Evolutionary conservation across 1,140 invertebrate species (phyloP), one percentile per base, ranked within the genome.

Genomic region (Aphelinus certus): DNA sequence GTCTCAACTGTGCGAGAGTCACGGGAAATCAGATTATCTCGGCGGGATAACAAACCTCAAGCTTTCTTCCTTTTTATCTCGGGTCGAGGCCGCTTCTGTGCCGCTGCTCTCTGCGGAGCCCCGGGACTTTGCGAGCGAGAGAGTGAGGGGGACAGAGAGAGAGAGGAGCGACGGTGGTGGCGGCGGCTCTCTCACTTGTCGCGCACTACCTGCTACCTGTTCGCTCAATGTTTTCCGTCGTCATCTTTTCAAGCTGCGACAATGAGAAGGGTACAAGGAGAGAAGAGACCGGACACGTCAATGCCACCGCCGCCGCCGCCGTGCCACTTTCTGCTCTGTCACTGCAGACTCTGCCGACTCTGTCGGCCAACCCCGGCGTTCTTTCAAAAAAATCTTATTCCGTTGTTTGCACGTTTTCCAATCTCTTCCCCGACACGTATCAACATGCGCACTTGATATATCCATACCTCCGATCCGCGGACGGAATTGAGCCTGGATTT

Each of bases 21-120:
- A 83, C 78, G 79, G 81, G 63, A 85, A 85, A 83, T 84, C 78
- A 81, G 83, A 84, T 85, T 85, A 84, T 82, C 80, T 83, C 80
- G 0, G 71, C 74, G 75, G 82, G 79, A 83, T 85, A 80, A 83
- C 77, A 74, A 76, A 75, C 73, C 66, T 60, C 70, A 26, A 9
- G 68, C 55, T 61, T 63, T 74, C 70, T 61, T 65, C 69, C 76
- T 67, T 57, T 61, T 45, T 43, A 60, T 42, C 56, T 75, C 71
- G 55, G 78, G 69, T 73, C 61, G 26, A 26, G 77, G 64, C 58
- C 7, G 49, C 56, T 61, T 61, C 60, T 61, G 60, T 61, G 71
- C 68, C 72, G 73, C 26, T 26, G 26, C 26, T 26, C 26, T 26
- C 26, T 26, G 26, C 26, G 26, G 26, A 26, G 26, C 26, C 26